Evolutionary conservation across 2,888 invertebrate genomes (phyloP), one percentile per base, ranked within the genome.

Genomic region (Drosophila niveifrons): DNA sequence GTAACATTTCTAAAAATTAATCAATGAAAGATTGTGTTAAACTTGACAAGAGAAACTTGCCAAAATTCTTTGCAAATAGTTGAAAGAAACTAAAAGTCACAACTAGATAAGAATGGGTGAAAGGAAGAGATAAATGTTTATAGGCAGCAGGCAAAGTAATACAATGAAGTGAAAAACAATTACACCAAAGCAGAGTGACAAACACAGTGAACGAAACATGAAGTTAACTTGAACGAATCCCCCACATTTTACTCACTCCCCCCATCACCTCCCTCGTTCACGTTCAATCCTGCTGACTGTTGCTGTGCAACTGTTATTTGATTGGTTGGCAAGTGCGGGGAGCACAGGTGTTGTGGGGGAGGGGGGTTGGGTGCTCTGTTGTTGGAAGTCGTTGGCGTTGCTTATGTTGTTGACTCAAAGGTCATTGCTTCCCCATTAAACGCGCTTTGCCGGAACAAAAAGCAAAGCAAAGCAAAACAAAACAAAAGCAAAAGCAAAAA

Each of bases 391-490:
- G 66, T 64, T 36, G 66, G 69, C 62, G 66, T 59, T 66, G 66
- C 58, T 75, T 66, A 61, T 61, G 64, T 69, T 80, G 83, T 84
- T 84, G 84, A 85, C 83, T 80, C 47, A 87, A 87, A 86, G 87
- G 84, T 87, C 85, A 82, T 87, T 86, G 85, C 85, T 87, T 78
- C 82, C 57, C 63, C 86, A 86, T 82, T 79, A 84, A 83, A 73
- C 68, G 79, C 78, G 75, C 71, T 70, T 82, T 76, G 77, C 72
- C 75, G 72, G 74, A 82, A 80, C 77, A 66, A 67, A 80, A 74
- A 72, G 44, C 51, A 68, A 77, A 78, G 58, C 58, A 67, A 74
- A 72, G 44, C 51, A 68, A 77, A 78, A 58, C 58, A 67, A 53
- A 75, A 59, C 44, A 74, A 66, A 57, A 39, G 34, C 23, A 44